Evolutionary conservation across 2,888 invertebrate species (phyloP).

Genomic region (Deilephila elpenor): DNA sequence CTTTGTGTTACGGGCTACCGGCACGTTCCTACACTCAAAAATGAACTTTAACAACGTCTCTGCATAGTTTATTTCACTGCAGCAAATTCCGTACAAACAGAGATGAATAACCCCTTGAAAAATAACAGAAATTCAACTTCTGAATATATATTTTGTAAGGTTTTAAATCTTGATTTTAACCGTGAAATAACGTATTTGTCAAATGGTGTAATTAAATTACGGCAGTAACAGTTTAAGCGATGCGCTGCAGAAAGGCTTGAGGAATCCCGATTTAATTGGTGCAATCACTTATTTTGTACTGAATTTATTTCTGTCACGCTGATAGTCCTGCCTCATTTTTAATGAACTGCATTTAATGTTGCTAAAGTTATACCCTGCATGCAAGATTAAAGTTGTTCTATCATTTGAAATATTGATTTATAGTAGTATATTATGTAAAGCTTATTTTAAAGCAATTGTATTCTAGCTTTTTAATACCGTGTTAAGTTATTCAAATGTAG

Average conservation of each 20-base stretch:
- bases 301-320: not conserved
- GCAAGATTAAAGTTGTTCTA: too few species aligned
- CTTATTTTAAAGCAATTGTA: too few species aligned
- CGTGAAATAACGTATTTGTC: constrained; percentile 11
- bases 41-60: constrained; percentile 47
- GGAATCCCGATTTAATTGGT: not conserved
- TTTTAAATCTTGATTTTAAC: constrained; percentile 20
- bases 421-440: too few species aligned
- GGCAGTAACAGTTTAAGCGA: not conserved
- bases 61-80: constrained; percentile 43
- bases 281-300: not conserved
- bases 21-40: constrained; percentile 47
- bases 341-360: too few species aligned
- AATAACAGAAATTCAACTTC: constrained; percentile 43
- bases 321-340: not conserved
- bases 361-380: too few species aligned
- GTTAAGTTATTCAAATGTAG: too few species aligned
- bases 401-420: too few species aligned
- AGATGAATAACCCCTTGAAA: constrained; percentile 59
- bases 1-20: constrained; percentile 58
- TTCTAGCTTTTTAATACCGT: too few species aligned
- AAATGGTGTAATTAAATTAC: not conserved
- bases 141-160: constrained; percentile 27
- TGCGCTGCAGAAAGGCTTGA: too few species aligned
- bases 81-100: constrained; percentile 38